Evolutionary conservation across 2,113 vertebrate species (phyloP).

Genomic region (Indicator maculatus): DNA sequence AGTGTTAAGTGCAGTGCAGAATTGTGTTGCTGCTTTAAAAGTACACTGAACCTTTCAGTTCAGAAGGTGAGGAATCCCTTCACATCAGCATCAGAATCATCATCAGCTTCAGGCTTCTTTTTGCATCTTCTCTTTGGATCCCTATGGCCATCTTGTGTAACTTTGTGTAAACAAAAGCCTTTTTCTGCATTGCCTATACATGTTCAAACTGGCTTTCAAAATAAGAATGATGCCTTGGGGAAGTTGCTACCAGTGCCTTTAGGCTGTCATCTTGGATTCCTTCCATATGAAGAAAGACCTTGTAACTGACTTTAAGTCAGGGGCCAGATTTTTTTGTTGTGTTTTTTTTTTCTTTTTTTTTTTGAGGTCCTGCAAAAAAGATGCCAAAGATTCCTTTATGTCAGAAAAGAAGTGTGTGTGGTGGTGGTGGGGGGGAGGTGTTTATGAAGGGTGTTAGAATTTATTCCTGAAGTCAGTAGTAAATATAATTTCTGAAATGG

Average conservation of each 20-base stretch:
- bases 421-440: fast-evolving
- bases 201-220: not conserved
- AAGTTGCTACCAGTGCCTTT: not conserved
- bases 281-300: not conserved
- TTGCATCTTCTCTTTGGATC: not conserved
- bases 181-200: not conserved
- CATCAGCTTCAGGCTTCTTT: not conserved
- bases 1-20: not conserved
- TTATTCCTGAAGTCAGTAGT: not conserved
- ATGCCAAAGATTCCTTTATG: not conserved
- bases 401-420: not conserved
- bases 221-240: not conserved
- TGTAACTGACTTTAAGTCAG: not conserved
- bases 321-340: not conserved
- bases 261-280: not conserved
- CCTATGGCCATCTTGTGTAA: not conserved
- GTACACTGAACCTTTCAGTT: not conserved
- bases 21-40: not conserved
- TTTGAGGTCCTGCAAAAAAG: not conserved
- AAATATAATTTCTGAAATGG: not conserved
- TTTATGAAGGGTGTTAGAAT: not conserved
- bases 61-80: not conserved
- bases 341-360: not conserved
- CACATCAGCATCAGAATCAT: not conserved
- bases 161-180: not conserved